Conservation (phyloP, 2,113 vertebrate genomes). For the Caranx ignobilis region DNA sequence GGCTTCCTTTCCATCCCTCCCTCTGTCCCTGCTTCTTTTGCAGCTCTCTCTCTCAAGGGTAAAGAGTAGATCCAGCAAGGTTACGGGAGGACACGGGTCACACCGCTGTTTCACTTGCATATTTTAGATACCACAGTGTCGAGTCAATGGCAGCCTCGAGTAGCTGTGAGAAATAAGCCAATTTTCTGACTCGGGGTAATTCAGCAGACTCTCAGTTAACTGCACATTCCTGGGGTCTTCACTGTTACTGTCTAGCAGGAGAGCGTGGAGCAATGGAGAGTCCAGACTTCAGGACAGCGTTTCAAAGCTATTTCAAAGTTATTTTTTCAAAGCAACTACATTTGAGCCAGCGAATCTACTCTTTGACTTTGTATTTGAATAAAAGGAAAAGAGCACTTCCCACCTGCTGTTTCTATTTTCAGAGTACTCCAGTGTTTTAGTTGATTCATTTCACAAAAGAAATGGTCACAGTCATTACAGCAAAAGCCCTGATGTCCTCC, state of each 20-base stretch:
- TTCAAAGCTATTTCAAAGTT: not conserved
- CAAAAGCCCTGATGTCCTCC: not conserved
- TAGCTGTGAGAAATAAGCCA: not conserved
- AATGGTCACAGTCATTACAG: not conserved
- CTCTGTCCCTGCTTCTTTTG: slow-evolving; percentile 3
- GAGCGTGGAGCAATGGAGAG: slow-evolving; percentile 3
- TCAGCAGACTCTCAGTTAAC: not conserved
- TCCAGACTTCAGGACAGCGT: not conserved
- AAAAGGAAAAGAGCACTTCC: not conserved
- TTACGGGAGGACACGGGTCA: not conserved
- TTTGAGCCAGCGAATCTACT: not conserved
- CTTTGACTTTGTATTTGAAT: not conserved
- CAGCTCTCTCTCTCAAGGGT: slow-evolving; percentile 54
- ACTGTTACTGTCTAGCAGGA: not conserved
- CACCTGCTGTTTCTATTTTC: slow-evolving; percentile 7
- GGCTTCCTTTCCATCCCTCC: slow-evolving; percentile 33
- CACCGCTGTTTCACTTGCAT: slow-evolving; percentile 14
- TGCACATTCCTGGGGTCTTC: not conserved
- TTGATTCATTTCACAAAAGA: not conserved
- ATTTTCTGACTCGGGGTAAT: not conserved
- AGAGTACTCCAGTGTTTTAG: not conserved
- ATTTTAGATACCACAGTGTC: slow-evolving; percentile 22
- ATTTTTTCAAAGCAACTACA: not conserved
- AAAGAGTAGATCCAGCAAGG: slow-evolving; percentile 38
- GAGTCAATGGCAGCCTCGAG: slow-evolving; percentile 10